Base-by-base conservation (phyloP, 2,113 vertebrate species). In the Odocoileus virginianus region DNA sequence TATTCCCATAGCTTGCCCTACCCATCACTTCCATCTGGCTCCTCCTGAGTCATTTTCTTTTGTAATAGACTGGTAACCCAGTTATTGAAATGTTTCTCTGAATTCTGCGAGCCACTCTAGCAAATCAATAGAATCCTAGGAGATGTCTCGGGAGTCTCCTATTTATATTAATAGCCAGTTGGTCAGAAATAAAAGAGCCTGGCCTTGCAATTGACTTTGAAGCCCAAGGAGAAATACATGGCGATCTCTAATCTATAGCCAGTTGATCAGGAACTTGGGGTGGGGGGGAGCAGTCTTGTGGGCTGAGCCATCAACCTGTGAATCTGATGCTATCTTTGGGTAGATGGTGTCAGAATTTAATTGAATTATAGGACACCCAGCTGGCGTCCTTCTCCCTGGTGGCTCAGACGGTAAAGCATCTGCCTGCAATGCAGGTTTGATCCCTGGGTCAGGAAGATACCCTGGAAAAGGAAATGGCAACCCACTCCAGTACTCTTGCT, bases 41-140 rank as follows among this genome's bases (percentile, higher is more conserved):
- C 2, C 55, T 47, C 52, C 40, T 36, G 40, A 58, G 10, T 74
- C 71, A 36, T 36, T 47, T 58, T 33, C 10, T 85, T 58, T 85
- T 47, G 28, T 47, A 21, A 58, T 28, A 58, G 57, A 19, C 30
- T 33, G 33, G 15, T 45, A 55, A 57, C 7, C 52, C 54, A 74
- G 40, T 58, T 57, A 93, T 40, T 85, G 45, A 74, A 85, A 36
- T 36, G 10, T 47, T 93, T 74, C 60, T 93, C 91, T 74, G 61
- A 74, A 11, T 74, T 85, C 52, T 85, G 52, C 4, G 23, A 93
- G 28, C 14, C 2, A 6, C 47, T 55, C 47, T 84, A 84, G 81
- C 47, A 92, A 84, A 55, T 45, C 45, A 43, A 55, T n/a, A 45
- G 16, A 85, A 47, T 12, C 52, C 2, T 3, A 85, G 21, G 36